These are phyloP conservation scores for Chloroclystis v-ata DNA, from an alignment of 2,888 invertebrate species.

Conservation along the genomic window DNA sequence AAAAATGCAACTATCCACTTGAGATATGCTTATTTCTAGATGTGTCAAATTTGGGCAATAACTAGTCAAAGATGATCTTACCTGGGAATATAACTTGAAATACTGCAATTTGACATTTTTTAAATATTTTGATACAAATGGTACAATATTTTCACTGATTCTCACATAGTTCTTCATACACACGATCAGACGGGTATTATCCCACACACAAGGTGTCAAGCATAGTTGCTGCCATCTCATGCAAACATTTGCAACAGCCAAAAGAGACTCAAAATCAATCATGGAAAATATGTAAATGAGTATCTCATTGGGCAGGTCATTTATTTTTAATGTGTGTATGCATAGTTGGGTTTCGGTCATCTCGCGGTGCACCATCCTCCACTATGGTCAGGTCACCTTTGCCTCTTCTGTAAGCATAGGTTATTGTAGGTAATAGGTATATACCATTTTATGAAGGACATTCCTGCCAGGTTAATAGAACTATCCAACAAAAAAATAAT, in stretches of 20 bases:
- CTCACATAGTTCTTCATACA: constrained; percentile 76
- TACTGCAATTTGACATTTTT: constrained; percentile 76
- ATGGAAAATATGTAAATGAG: constrained; percentile 75
- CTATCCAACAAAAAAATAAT: too few species aligned
- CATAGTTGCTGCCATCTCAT: constrained; percentile 72
- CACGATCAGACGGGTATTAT: constrained; percentile 71
- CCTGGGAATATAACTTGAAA: constrained; percentile 75
- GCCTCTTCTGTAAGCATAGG: constrained; percentile 51
- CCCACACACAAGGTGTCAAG: constrained; percentile 72
- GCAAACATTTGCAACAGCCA: constrained; percentile 70
- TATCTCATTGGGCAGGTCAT: constrained; percentile 75
- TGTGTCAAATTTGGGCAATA: constrained; percentile 74
- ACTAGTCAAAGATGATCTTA: constrained; percentile 68
- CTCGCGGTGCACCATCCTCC: constrained; percentile 71
- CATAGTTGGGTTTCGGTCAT: constrained; percentile 57
- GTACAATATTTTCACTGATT: constrained; percentile 73
- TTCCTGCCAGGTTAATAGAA: too few species aligned
- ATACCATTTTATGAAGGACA: not conserved
- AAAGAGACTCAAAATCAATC: constrained; percentile 72
- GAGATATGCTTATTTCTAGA: constrained; percentile 76
- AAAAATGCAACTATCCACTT: constrained; percentile 75
- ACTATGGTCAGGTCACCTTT: constrained; percentile 37
- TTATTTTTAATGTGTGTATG: constrained; percentile 57
- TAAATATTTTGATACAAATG: constrained; percentile 72
- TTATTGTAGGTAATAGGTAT: constrained; percentile 6